These are phyloP conservation scores for Hyphantria cunea DNA, from an alignment of 1,140 invertebrate genomes.

Conservation along the genomic window DNA sequence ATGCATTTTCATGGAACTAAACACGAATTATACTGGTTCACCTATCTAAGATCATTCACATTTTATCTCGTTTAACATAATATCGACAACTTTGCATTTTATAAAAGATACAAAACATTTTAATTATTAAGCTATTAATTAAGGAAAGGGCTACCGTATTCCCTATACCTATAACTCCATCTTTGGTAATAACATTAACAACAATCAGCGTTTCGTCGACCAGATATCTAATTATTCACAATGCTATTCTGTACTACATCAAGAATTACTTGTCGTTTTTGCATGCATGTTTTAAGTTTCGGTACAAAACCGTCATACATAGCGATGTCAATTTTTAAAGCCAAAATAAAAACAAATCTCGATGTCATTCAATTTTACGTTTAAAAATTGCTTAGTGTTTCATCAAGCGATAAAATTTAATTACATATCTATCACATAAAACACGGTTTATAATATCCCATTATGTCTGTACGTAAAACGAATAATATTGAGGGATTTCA, in stretches of 20 bases:
- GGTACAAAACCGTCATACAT: slow-evolving; percentile 24
- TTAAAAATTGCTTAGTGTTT: slow-evolving; percentile 21
- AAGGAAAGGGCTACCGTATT: slow-evolving; percentile 59
- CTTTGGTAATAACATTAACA: slow-evolving; percentile 79
- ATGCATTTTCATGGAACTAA: slow-evolving; percentile 4
- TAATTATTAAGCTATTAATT: slow-evolving; percentile 71
- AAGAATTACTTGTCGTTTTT: slow-evolving; percentile 41
- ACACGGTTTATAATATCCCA: slow-evolving; percentile 14
- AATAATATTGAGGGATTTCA: slow-evolving; percentile 20
- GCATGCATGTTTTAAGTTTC: slow-evolving; percentile 13
- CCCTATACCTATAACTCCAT: slow-evolving; percentile 65
- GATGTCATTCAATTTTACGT: slow-evolving; percentile 23
- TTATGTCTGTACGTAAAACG: slow-evolving; percentile 20
- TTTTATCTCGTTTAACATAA: slow-evolving; percentile 67
- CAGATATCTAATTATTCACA: slow-evolving; percentile 50
- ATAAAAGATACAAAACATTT: slow-evolving; percentile 79
- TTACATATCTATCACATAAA: slow-evolving; percentile 23
- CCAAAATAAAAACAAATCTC: slow-evolving; percentile 30
- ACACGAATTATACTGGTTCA: slow-evolving; percentile 20
- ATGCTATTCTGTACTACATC: slow-evolving; percentile 43
- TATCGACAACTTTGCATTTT: slow-evolving; percentile 65
- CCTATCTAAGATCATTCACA: slow-evolving; percentile 72
- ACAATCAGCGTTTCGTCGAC: slow-evolving; percentile 63
- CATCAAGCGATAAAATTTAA: slow-evolving; percentile 20
- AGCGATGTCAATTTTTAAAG: slow-evolving; percentile 28